Evolutionary conservation across 2,888 invertebrate species (phyloP).

Genomic region (Sminthurides aquaticus): DNA sequence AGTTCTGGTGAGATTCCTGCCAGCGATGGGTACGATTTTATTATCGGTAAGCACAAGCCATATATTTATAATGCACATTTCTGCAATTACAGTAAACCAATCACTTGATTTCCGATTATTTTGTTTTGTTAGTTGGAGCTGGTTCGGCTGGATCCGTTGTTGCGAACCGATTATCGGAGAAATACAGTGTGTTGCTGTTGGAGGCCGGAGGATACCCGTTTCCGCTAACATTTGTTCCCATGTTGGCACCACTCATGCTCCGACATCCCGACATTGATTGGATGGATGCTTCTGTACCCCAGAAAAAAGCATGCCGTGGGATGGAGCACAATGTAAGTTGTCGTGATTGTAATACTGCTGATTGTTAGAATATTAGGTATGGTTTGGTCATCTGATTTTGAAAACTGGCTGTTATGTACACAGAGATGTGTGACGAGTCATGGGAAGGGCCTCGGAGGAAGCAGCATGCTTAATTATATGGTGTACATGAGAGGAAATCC

Average conservation of each 20-base stretch:
- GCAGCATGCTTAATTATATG: slow-evolving; percentile 49
- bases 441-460: slow-evolving; percentile 12
- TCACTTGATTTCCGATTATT: background rate
- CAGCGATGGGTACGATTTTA: slow-evolving; percentile 1
- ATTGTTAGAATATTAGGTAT: background rate
- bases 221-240: slow-evolving; percentile 49
- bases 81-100: background rate
- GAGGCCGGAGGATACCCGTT: slow-evolving; percentile 61
- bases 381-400: background rate
- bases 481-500: slow-evolving; percentile 62
- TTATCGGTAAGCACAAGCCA: slow-evolving; percentile 2
- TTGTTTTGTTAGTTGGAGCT: slow-evolving; percentile 27
- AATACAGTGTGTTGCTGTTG: slow-evolving; percentile 56
- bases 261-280: slow-evolving; percentile 63
- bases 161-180: slow-evolving; percentile 53
- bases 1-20: background rate
- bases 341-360: too few species aligned
- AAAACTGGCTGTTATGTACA: background rate
- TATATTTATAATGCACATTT: too few species aligned
- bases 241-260: slow-evolving; percentile 45
- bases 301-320: slow-evolving; percentile 56
- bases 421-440: background rate
- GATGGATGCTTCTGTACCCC: slow-evolving; percentile 61
- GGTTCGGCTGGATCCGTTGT: slow-evolving; percentile 48
- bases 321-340: slow-evolving; percentile 50